phyloP scores from a whole-genome alignment of 2,113 vertebrate genomes.

The Pitta sordida region DNA sequence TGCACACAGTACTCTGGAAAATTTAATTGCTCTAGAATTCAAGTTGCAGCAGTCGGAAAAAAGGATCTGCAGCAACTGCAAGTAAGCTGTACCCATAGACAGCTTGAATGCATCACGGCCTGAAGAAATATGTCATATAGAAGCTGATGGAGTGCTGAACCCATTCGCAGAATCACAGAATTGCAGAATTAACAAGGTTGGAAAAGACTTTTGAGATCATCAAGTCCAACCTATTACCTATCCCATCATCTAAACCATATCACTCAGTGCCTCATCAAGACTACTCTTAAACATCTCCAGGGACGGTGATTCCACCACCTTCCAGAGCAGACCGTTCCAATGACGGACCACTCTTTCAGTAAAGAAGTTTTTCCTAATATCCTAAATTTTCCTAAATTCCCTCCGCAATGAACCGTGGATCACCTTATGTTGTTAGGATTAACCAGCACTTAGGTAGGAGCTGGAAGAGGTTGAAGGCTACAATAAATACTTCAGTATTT shows the following conservation, averaged over 20 bases:
- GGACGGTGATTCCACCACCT: too few species aligned
- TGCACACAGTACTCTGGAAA: neutral
- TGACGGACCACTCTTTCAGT: too few species aligned
- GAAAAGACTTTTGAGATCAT: too few species aligned
- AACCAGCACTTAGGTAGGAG: neutral
- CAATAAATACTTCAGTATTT: neutral
- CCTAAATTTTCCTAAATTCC: too few species aligned
- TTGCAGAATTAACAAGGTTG: too few species aligned
- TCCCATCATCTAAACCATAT: too few species aligned
- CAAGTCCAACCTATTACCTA: too few species aligned
- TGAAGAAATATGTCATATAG: neutral
- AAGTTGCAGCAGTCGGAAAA: neutral
- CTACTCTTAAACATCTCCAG: too few species aligned
- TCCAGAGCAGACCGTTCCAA: too few species aligned
- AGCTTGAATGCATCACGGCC: rapidly evolving
- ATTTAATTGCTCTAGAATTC: neutral
- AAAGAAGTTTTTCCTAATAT: too few species aligned
- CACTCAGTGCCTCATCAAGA: too few species aligned
- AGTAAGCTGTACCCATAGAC: neutral
- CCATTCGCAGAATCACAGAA: too few species aligned
- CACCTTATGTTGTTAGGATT: neutral
- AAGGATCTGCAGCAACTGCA: neutral
- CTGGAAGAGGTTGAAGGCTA: neutral
- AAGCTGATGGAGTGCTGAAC: neutral
- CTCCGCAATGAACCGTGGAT: rapidly evolving